Conservation (phyloP, 2,113 vertebrate genomes). For the Cavia aperea region DNA sequence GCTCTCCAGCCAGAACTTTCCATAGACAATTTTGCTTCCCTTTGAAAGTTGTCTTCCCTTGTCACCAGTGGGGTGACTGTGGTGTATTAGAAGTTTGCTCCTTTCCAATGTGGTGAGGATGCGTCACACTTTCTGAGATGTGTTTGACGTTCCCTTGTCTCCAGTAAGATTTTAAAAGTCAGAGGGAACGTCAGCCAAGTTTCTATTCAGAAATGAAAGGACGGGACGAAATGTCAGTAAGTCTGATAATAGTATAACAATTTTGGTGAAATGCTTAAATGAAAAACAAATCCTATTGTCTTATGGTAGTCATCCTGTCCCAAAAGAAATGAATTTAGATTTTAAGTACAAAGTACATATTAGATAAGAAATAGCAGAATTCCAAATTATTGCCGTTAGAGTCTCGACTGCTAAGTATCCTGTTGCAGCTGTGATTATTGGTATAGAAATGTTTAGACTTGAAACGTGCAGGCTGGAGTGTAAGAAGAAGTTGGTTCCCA, state of each 20-base stretch:
- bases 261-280: neutral
- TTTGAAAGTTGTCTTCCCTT: neutral
- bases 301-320: neutral
- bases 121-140: neutral
- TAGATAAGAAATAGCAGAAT: conserved; percentile 16
- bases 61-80: neutral
- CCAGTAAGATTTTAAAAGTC: neutral
- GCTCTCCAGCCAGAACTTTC: neutral
- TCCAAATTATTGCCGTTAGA: neutral
- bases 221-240: neutral
- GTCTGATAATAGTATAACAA: neutral
- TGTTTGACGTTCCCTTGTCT: neutral
- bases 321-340: conserved; percentile 6
- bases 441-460: neutral
- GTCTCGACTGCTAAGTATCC: neutral
- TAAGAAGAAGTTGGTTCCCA: neutral
- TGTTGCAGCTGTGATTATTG: neutral
- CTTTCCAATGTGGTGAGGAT: neutral
- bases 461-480: neutral
- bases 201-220: conserved; percentile 25
- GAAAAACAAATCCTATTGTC: neutral
- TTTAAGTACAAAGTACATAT: neutral
- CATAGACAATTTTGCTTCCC: neutral
- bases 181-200: neutral
- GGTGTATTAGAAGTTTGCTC: neutral